Conservation (phyloP, 2,113 vertebrate genomes). For the Lota lota region DNA sequence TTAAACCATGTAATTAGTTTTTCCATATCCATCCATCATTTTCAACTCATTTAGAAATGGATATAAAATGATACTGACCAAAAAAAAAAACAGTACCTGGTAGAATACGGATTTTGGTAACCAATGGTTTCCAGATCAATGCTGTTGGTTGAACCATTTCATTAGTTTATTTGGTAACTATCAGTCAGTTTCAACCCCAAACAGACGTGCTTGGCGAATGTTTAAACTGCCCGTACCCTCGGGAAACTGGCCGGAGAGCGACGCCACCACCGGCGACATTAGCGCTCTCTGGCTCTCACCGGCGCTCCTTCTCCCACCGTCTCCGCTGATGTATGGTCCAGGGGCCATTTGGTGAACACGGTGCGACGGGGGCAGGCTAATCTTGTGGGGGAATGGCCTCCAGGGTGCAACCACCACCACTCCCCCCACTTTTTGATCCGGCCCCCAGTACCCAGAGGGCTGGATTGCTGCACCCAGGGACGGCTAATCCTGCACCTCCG, state of each 20-base stretch:
- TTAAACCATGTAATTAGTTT: too few species aligned
- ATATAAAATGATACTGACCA: too few species aligned
- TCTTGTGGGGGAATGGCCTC: conserved; percentile 61
- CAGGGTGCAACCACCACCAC: conserved; percentile 44
- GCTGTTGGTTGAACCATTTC: too few species aligned
- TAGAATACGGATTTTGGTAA: too few species aligned
- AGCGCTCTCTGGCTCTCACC: conserved; percentile 47
- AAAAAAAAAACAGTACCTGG: too few species aligned
- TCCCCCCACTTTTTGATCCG: conserved; percentile 23
- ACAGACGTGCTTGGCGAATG: too few species aligned
- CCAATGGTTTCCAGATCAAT: too few species aligned
- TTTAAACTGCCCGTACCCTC: conserved; percentile 18
- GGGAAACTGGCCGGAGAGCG: conserved; percentile 28
- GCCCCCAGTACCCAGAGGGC: conserved; percentile 31
- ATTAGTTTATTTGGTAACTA: too few species aligned
- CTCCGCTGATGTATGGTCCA: conserved; percentile 70
- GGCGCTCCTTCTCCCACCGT: conserved; percentile 70
- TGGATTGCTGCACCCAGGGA: conserved; percentile 40
- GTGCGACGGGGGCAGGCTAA: conserved; percentile 53
- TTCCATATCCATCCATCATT: too few species aligned
- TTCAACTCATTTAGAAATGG: too few species aligned
- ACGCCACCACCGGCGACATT: conserved; percentile 33
- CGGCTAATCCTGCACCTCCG: conserved; percentile 34
- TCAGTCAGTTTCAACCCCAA: too few species aligned
- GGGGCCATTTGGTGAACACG: conserved; percentile 51